Conservation (phyloP, 2,888 invertebrate species). For the Sesamia inferens region DNA sequence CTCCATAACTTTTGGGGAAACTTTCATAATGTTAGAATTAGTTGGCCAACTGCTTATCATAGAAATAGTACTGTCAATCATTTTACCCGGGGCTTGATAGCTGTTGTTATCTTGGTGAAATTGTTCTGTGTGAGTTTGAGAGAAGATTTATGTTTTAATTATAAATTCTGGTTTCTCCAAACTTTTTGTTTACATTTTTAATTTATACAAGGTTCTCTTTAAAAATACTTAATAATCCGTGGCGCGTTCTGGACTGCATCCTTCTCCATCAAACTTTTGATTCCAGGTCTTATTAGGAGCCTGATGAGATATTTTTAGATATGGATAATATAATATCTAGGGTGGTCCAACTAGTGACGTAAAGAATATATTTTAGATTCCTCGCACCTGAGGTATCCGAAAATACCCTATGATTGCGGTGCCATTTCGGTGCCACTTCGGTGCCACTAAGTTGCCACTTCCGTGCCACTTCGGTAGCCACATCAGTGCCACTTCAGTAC, state of each 20-base stretch:
- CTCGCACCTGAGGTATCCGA: no score
- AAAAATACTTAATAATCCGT: background rate
- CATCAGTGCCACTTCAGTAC: no score
- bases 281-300: no score
- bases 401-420: no score
- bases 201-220: background rate
- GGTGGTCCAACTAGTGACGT: no score
- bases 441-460: no score
- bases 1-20: slow-evolving; percentile 65
- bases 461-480: no score
- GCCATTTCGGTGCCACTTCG: no score
- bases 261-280: background rate
- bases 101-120: slow-evolving; percentile 27
- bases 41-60: slow-evolving; percentile 72
- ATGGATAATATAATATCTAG: background rate
- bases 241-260: background rate
- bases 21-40: slow-evolving; percentile 68
- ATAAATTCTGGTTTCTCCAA: background rate
- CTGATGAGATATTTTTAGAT: background rate
- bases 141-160: slow-evolving; percentile 1
- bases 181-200: background rate
- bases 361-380: no score
- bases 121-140: slow-evolving; percentile 21
- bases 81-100: slow-evolving; percentile 45
- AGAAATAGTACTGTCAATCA: slow-evolving; percentile 73